Evolutionary conservation across 2,888 invertebrate genomes (phyloP).

Genomic region (Hydrotaea cyrtoneurina): DNA sequence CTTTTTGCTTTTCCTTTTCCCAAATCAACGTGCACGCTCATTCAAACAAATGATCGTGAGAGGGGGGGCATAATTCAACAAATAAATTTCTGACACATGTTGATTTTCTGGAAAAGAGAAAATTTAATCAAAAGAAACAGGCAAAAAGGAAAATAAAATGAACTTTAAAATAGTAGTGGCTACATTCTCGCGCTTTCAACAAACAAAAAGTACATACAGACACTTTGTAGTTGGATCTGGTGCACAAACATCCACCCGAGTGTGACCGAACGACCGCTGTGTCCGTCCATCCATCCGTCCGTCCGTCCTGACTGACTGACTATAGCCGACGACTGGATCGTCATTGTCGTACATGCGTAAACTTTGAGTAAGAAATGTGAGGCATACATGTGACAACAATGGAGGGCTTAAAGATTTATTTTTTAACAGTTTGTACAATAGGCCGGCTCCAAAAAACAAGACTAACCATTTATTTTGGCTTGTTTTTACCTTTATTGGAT

Average conservation of each 20-base stretch:
- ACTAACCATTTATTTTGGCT: too few species aligned
- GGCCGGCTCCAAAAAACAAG: too few species aligned
- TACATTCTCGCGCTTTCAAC: constrained; percentile 2
- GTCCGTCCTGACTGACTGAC: too few species aligned
- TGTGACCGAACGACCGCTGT: background rate
- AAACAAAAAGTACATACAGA: constrained; percentile 1
- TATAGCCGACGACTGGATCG: background rate
- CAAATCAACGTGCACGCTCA: too few species aligned
- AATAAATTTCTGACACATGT: constrained; percentile 47
- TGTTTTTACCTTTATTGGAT: too few species aligned
- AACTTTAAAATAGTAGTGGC: constrained; percentile 29
- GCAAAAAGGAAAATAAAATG: constrained; percentile 7
- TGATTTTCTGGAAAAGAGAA: constrained; percentile 27
- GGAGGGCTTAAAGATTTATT: constrained; percentile 30
- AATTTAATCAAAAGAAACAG: background rate
- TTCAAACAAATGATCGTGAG: background rate
- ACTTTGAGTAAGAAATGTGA: background rate
- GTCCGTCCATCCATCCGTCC: background rate
- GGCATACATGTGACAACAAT: constrained; percentile 28
- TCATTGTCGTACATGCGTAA: constrained; percentile 21
- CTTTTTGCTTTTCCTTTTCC: background rate
- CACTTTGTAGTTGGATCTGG: background rate
- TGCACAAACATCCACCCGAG: background rate
- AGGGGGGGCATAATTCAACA: constrained; percentile 6
- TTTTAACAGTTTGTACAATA: background rate